These are phyloP conservation scores for Phoeniculus purpureus DNA, from an alignment of 2,797 vertebrate species.

Conservation along the genomic window DNA sequence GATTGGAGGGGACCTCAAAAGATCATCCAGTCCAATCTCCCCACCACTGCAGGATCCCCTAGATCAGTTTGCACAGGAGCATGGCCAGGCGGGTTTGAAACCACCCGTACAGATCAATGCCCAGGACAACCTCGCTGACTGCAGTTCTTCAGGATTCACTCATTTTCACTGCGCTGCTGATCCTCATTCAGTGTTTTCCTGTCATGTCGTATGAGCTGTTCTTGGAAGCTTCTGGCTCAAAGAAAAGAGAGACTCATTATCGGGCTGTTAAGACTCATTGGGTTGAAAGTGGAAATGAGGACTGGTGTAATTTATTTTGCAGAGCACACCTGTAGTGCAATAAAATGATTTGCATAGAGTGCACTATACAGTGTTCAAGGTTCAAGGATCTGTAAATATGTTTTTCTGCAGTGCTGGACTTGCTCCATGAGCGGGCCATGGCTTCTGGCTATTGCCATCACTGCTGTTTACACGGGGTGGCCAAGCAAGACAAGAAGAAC, in stretches of 20 bases:
- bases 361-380: slow-evolving; percentile 34
- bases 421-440: not conserved
- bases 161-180: not conserved
- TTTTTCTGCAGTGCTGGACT: slow-evolving; percentile 43
- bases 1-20: too few species aligned
- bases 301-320: slow-evolving; percentile 37
- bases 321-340: slow-evolving; percentile 52
- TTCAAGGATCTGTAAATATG: slow-evolving; percentile 61
- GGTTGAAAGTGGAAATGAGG: slow-evolving; percentile 9
- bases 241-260: not conserved
- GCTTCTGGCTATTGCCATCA: slow-evolving; percentile 9
- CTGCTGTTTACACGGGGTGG: not conserved
- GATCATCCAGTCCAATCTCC: too few species aligned
- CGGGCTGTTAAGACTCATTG: not conserved
- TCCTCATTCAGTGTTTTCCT: not conserved
- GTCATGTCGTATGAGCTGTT: not conserved
- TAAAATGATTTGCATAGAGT: slow-evolving; percentile 51
- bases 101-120: not conserved
- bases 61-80: too few species aligned
- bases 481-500: not conserved
- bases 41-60: too few species aligned
- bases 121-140: not conserved
- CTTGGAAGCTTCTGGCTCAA: slow-evolving; percentile 18
- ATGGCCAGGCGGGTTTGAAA: too few species aligned
- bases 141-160: not conserved